Evolutionary conservation across 2,113 vertebrate species (phyloP), one percentile per base, ranked within the genome.

Genomic region (Oreocharis arfaki): DNA sequence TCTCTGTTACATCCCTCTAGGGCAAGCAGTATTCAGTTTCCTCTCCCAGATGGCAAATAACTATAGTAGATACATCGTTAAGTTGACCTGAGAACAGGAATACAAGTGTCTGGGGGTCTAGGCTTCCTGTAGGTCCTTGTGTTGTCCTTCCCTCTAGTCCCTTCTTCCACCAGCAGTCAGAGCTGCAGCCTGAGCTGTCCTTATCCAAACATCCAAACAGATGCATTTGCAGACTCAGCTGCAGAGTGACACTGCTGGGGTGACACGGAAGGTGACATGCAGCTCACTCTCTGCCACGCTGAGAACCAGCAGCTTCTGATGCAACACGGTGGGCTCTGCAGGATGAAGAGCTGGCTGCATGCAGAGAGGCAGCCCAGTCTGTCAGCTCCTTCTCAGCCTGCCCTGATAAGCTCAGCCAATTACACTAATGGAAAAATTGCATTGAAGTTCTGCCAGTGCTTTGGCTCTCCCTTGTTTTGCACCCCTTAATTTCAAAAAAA

Each of bases 371-470:
- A 86, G 23, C 20, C 28, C 71, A 67, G 23, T 26, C 74, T 70
- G 63, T 88, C 81, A 91, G 71, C 42, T 83, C 39, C 39, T 85
- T 68, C 70, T 42, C 46, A 70, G 30, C 55, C 82, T 83, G 63
- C 71, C 57, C 69, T 57, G 49, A 76, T 68, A 86, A 87, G 52
- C 79, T 86, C 77, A 60, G 39, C 32, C 85, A 90, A 91, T 96
- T 93, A 91, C 56, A 20, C 61, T 92, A 95, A 93, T 81, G 76
- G 85, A 93, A 91, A 91, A 88, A 90, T 17, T 18, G 8, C 44
- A 69, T 68, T 8, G 1, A 92, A 83, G 28, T 56, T 78, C 68
- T 74, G 79, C 37, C 49, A 71, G 33, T 35, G 32, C 24, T 94
- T 84, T 57, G 46, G 52, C 33, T 81, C 93, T 81, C 73, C 68